Conservation (phyloP, 2,113 vertebrate genomes). For the Nicator chloris region DNA sequence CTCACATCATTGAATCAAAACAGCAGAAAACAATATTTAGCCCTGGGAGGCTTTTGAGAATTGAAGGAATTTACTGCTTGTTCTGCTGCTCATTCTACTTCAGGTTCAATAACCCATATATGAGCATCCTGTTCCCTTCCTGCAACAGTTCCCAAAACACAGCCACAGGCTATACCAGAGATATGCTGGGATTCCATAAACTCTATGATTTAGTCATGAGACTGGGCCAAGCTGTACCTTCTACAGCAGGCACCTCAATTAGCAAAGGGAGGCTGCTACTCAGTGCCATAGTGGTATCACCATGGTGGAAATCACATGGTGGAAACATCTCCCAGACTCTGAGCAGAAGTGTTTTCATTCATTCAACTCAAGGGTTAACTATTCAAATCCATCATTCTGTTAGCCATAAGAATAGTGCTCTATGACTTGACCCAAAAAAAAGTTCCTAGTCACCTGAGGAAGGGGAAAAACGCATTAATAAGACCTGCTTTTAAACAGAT, state of each 20-base stretch:
- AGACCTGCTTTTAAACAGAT: neutral
- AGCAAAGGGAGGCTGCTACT: neutral
- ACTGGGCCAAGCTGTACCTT: neutral
- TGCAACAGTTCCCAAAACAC: neutral
- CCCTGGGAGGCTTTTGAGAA: neutral
- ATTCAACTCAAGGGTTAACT: neutral
- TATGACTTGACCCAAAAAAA: neutral
- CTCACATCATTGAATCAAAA: neutral
- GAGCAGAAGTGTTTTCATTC: neutral
- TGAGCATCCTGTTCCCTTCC: neutral
- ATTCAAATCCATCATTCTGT: neutral
- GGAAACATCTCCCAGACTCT: neutral
- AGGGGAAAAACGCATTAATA: neutral
- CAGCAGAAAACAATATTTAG: neutral
- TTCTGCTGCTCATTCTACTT: neutral
- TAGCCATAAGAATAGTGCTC: neutral
- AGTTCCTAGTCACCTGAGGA: neutral
- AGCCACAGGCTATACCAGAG: neutral
- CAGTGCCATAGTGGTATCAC: rapidly evolving
- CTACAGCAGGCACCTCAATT: rapidly evolving
- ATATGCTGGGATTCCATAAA: neutral
- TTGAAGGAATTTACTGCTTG: neutral
- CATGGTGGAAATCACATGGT: neutral
- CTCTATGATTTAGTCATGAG: neutral
- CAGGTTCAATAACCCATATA: neutral